Evolutionary conservation across 2,113 vertebrate species (phyloP), one percentile per base, ranked within the genome.

Genomic region (Pampusana beccarii): DNA sequence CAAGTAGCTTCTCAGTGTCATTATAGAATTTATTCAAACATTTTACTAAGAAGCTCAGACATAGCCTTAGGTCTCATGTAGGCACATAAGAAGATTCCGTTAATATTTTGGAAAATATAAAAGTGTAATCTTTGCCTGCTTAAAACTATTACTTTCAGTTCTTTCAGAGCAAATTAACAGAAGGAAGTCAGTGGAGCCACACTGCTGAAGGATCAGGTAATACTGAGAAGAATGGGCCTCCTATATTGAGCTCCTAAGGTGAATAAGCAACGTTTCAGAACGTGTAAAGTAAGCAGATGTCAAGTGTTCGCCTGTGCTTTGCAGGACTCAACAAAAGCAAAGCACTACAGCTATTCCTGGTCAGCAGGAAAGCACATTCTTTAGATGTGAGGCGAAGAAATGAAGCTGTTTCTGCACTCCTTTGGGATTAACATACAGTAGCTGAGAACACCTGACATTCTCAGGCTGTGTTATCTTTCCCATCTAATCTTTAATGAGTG

Each of bases 31-130:
- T 94, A 93, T 95, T 89, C 64, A 92, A 90, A 62, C 61, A 69
- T 85, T 94, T 93, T 85, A 91, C 88, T 96, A 96, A 95, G 80
- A 90, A 92, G 93, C 72, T 96, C 95, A 97, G 93, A 93, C 81
- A 69, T 92, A 94, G 92, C 90, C 90, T 93, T 90, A 87, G 94
- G 92, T 82, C 84, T 91, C 70, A 62, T 80, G 90, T 93, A 91
- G 88, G 80, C 86, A 70, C 29, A 48, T 93, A 97, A 97, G 88
- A 93, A 95, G 95, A 96, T 97, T 96, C 95, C 77, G 65, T 82
- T 97, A 96, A 91, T 91, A 93, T 97, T 97, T 95, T 65, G 46
- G 80, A 95, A 97, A 96, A 87, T 77, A 91, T 54, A 81, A 36
- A 86, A 91, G n/a, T 65, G 46, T 95, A 94, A 92, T 94, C 80